phyloP scores from a whole-genome alignment of 2,113 vertebrate genomes.

The Sebastes schlegelii region DNA sequence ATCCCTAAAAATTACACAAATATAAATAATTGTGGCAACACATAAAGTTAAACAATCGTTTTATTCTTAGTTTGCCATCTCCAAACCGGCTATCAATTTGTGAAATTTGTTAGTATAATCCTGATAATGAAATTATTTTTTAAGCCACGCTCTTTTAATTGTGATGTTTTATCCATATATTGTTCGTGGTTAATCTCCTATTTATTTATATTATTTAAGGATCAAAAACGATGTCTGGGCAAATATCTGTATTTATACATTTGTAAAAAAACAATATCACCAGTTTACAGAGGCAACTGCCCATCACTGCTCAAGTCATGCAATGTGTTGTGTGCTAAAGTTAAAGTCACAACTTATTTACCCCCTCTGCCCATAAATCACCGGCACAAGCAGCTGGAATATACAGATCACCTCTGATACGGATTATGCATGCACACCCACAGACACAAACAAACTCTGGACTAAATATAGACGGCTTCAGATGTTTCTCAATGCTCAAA shows the following conservation, averaged over 20 bases:
- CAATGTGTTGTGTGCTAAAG: background rate
- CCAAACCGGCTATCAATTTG: background rate
- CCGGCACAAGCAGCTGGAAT: conserved; percentile 5
- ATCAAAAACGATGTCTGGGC: background rate
- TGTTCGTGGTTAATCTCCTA: background rate
- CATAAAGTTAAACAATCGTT: background rate
- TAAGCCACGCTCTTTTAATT: background rate
- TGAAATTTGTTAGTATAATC: too few relatives aligned
- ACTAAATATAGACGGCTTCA: conserved; percentile 48
- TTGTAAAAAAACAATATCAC: background rate
- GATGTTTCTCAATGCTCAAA: conserved; percentile 21
- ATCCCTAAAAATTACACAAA: background rate
- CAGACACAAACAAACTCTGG: conserved; percentile 28
- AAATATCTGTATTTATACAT: background rate
- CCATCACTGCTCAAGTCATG: background rate
- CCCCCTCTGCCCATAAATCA: background rate
- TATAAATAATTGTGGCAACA: background rate
- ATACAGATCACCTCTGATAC: conserved; percentile 20
- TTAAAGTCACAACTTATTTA: background rate
- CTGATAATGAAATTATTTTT: background rate
- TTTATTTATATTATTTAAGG: background rate
- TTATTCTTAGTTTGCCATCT: background rate
- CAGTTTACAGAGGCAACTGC: background rate
- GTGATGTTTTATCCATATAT: background rate
- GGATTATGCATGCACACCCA: conserved; percentile 17